Evolutionary conservation across 2,888 invertebrate species (phyloP).

Genomic region (Aquatica leii): DNA sequence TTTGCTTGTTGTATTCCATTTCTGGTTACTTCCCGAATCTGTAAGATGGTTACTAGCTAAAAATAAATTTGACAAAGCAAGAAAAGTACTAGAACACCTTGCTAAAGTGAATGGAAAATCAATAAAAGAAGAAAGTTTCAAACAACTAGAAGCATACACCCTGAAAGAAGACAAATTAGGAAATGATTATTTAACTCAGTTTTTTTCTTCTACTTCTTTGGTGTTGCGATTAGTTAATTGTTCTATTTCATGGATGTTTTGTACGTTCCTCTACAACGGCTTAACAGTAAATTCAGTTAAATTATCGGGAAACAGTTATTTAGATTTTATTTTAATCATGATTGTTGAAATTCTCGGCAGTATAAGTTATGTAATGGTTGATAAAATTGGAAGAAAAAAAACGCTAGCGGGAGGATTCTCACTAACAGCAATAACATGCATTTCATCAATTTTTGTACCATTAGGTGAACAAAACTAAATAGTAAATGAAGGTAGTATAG

Average conservation of each 20-base stretch:
- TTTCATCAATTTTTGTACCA: constrained; percentile 56
- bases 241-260: constrained; percentile 81
- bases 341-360: constrained; percentile 79
- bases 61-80: constrained; percentile 62
- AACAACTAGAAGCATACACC: constrained; percentile 45
- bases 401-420: constrained; percentile 70
- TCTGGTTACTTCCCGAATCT: constrained; percentile 76
- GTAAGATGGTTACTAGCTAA: constrained; percentile 78
- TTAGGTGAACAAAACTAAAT: constrained; percentile 46
- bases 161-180: neutral
- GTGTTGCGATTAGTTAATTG: constrained; percentile 68
- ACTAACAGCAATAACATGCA: constrained; percentile 68
- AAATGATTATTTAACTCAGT: constrained; percentile 15
- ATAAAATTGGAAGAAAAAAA: constrained; percentile 70
- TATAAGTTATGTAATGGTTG: constrained; percentile 70
- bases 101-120: constrained; percentile 4
- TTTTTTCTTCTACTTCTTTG: constrained; percentile 65
- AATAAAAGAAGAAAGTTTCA: constrained; percentile 52
- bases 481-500: constrained; percentile 63
- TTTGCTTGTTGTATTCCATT: constrained; percentile 71
- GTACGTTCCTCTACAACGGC: constrained; percentile 82
- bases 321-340: constrained; percentile 76
- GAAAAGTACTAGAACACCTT: neutral
- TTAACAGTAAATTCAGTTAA: constrained; percentile 80
- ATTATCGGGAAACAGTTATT: constrained; percentile 76